These are phyloP conservation scores for Hippocampus abdominalis DNA, from an alignment of 2,113 vertebrate genomes.

Conservation along the genomic window DNA sequence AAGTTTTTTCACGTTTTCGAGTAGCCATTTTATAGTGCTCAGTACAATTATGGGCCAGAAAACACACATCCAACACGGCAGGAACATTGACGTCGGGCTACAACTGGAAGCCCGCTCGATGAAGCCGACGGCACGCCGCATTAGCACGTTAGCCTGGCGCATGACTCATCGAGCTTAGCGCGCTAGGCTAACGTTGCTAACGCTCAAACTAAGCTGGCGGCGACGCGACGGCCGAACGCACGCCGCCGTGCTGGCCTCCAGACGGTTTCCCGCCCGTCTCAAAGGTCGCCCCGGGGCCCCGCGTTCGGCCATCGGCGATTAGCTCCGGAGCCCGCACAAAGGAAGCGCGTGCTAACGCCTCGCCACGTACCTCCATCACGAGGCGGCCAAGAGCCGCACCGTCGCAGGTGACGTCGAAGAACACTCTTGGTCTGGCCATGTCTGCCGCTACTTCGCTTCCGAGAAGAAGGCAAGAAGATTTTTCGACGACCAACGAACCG, in stretches of 20 bases:
- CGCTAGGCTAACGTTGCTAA: neutral
- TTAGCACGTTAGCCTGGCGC: neutral
- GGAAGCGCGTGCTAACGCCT: neutral
- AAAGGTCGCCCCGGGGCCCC: neutral
- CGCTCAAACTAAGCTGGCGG: neutral
- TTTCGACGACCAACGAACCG: neutral
- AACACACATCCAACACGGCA: no score
- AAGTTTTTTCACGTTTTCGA: no score
- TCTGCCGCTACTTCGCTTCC: slow-evolving; percentile 3
- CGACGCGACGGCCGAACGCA: neutral
- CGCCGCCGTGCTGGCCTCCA: no score
- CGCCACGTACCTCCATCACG: slow-evolving; percentile 73
- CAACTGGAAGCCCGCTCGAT: neutral
- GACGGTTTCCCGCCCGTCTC: neutral
- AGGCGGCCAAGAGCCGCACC: slow-evolving; percentile 43
- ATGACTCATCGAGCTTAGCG: neutral
- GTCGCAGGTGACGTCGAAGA: slow-evolving; percentile 65
- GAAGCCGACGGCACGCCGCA: neutral
- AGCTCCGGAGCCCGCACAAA: neutral
- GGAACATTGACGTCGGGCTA: no score
- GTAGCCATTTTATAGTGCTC: no score
- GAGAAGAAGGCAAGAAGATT: neutral
- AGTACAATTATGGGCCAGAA: no score
- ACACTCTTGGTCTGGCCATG: slow-evolving; percentile 70
- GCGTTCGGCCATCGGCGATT: neutral